Percentiles rank a stretch among this genome's conserved stretches.
Evolutionary conservation across 2,113 vertebrate genomes (phyloP).

Genomic region (Psittacula cyanocephala): DNA sequence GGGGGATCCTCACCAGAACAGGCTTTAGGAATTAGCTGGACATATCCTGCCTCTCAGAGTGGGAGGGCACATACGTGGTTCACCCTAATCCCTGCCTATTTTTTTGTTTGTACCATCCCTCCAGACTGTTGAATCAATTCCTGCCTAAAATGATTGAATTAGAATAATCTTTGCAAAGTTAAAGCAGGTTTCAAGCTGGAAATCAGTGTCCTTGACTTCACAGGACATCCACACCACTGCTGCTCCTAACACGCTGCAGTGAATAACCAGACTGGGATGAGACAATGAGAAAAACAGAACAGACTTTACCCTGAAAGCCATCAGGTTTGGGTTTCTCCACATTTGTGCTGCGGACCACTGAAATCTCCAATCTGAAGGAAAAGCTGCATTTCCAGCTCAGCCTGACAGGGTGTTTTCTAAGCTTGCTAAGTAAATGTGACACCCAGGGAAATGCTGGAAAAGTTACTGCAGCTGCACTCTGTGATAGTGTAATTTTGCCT

Average conservation of each 20-base stretch:
- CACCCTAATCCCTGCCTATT: rapidly evolving
- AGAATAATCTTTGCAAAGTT: neutral
- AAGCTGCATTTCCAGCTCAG: neutral
- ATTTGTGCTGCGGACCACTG: neutral
- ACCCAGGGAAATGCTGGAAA: neutral
- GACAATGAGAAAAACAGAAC: rapidly evolving
- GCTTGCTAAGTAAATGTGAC: neutral
- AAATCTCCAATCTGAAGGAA: neutral
- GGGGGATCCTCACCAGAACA: neutral
- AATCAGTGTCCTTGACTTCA: neutral
- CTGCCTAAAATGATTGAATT: neutral
- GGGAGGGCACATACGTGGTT: neutral
- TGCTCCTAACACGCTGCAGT: neutral
- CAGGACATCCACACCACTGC: neutral
- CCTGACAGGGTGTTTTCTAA: neutral
- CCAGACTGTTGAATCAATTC: neutral
- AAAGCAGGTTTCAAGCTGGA: neutral
- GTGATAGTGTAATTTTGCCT: neutral
- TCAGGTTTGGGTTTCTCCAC: neutral
- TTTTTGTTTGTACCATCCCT: neutral
- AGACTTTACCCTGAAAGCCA: neutral
- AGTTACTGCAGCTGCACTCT: neutral
- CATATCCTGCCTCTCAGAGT: rapidly evolving
- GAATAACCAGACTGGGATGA: neutral
- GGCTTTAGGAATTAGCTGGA: neutral